Evolutionary conservation across 2,113 vertebrate species (phyloP).

Genomic region (Sylvicapra grimmia): DNA sequence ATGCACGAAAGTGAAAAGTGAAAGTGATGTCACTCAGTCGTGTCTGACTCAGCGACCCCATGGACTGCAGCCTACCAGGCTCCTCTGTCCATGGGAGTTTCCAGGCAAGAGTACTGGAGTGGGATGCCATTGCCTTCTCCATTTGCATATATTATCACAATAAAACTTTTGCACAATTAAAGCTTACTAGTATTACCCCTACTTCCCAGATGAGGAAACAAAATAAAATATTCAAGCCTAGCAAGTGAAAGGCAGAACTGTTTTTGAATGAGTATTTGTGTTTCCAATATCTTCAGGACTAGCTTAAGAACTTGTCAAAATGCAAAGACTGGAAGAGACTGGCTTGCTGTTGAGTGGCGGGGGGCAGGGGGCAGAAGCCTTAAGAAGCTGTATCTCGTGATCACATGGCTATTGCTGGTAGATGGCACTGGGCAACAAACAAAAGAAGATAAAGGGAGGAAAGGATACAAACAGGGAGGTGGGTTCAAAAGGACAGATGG

Average conservation of each 20-base stretch:
- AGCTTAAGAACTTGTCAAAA: not conserved
- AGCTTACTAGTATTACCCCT: not conserved
- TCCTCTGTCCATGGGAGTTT: too few species aligned
- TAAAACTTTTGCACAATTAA: not conserved
- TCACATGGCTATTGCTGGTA: not conserved
- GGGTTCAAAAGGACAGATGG: not conserved
- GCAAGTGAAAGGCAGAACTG: not conserved
- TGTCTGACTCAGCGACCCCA: too few species aligned
- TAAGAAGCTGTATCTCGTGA: not conserved
- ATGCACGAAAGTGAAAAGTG: too few species aligned
- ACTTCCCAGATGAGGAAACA: not conserved
- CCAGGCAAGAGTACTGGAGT: too few species aligned
- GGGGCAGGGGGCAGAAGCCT: fast-evolving
- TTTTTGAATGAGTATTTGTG: fast-evolving
- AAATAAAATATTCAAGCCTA: not conserved
- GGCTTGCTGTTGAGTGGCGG: fast-evolving
- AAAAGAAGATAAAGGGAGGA: not conserved
- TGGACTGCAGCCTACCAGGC: too few species aligned
- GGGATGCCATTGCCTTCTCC: too few species aligned
- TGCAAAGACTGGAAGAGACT: not conserved
- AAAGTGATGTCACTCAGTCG: too few species aligned
- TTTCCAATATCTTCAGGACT: not conserved
- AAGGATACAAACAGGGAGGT: not conserved
- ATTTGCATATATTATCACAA: not conserved
- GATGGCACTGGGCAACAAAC: not conserved